These are phyloP conservation scores for Meta bourneti DNA, from an alignment of 2,888 invertebrate genomes.

Conservation along the genomic window DNA sequence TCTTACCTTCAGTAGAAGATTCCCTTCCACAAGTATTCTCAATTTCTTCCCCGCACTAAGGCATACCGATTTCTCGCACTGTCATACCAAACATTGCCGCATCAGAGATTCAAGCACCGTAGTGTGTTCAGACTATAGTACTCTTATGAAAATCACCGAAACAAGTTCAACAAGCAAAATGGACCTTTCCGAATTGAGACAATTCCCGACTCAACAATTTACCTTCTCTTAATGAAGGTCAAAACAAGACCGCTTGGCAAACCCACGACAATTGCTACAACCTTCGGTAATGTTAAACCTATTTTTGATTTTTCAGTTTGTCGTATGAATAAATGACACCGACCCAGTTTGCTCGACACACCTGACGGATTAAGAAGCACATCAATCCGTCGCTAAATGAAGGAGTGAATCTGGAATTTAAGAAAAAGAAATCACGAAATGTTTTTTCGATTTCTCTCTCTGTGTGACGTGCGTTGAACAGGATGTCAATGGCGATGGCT, in stretches of 20 bases:
- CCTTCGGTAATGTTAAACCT: constrained; percentile 39
- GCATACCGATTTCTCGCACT: neutral
- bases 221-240: constrained; percentile 22
- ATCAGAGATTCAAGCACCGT: neutral
- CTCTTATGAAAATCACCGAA: neutral
- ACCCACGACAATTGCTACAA: neutral
- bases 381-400: constrained; percentile 45
- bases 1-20: no score
- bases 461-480: neutral
- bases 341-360: constrained; percentile 48
- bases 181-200: no score
- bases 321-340: constrained; percentile 20
- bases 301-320: constrained; percentile 26
- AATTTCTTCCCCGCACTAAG: neutral
- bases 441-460: constrained; percentile 5
- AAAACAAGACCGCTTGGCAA: neutral
- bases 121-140: neutral
- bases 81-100: no score
- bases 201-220: neutral
- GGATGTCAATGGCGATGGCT: constrained; percentile 10
- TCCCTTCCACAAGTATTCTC: neutral
- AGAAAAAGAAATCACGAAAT: neutral
- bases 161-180: no score
- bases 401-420: neutral
- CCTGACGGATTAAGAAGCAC: constrained; percentile 20